phyloP scores from a whole-genome alignment of 2,888 invertebrate species.

The Athrips mouffetella region DNA sequence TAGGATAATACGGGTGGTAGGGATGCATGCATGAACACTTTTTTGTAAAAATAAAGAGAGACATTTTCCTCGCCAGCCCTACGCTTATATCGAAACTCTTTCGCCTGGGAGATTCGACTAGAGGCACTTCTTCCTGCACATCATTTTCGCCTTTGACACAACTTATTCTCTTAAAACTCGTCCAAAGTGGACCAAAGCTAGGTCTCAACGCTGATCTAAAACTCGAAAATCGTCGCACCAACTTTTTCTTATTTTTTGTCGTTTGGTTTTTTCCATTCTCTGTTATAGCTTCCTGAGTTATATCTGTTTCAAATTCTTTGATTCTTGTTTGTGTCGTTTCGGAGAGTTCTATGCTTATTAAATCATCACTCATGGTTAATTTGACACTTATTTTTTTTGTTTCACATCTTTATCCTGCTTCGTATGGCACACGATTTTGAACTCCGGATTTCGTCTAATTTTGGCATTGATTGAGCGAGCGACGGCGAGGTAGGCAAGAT shows the following conservation, averaged over 20 bases:
- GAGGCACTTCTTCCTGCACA: constrained; percentile 45
- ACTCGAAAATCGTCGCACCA: constrained; percentile 42
- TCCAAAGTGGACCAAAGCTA: constrained; percentile 46
- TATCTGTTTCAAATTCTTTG: constrained; percentile 28
- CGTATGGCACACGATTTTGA: constrained; percentile 48
- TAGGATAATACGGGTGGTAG: constrained; percentile 67
- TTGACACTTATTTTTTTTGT: constrained; percentile 32
- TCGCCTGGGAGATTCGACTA: constrained; percentile 52
- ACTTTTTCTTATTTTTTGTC: constrained; percentile 25
- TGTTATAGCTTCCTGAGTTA: constrained; percentile 26
- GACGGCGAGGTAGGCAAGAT: constrained; percentile 61
- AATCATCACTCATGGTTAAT: constrained; percentile 58
- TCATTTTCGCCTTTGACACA: constrained; percentile 47
- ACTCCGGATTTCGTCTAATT: constrained; percentile 42
- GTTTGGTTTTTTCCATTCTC: constrained; percentile 26
- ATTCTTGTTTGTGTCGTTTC: constrained; percentile 36
- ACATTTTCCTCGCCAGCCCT: constrained; percentile 60
- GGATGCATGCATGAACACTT: constrained; percentile 64
- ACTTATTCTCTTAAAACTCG: constrained; percentile 49
- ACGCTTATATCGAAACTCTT: constrained; percentile 67
- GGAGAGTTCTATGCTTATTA: constrained; percentile 40
- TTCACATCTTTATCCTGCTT: constrained; percentile 45
- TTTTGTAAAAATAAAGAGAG: constrained; percentile 63
- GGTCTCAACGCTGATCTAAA: constrained; percentile 43
- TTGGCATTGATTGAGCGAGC: constrained; percentile 75